Evolutionary conservation across 2,888 invertebrate species (phyloP).

Genomic region (Chorisops tibialis): DNA sequence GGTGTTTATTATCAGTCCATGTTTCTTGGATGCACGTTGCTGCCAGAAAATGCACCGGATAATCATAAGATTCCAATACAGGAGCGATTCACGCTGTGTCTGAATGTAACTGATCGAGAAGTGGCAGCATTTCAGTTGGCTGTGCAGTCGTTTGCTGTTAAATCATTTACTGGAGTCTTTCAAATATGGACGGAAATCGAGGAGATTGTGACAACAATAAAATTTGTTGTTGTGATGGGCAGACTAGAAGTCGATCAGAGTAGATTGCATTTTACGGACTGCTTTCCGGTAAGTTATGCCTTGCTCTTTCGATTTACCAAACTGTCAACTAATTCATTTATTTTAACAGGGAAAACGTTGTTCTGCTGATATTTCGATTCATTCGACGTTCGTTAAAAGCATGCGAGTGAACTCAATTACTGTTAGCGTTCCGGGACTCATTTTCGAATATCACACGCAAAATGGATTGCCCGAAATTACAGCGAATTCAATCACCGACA

Average conservation of each 20-base stretch:
- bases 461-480: conserved; percentile 51
- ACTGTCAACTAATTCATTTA: not conserved
- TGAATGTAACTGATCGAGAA: conserved; percentile 35
- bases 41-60: not conserved
- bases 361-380: conserved; percentile 70
- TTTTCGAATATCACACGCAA: conserved; percentile 53
- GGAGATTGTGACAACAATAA: conserved; percentile 66
- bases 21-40: conserved; percentile 59
- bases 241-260: conserved; percentile 66
- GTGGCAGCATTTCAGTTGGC: conserved; percentile 60
- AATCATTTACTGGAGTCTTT: conserved; percentile 65
- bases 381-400: conserved; percentile 74
- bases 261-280: conserved; percentile 68
- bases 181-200: conserved; percentile 71
- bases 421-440: conserved; percentile 62
- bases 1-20: conserved; percentile 46
- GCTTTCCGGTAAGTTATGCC: conserved; percentile 70
- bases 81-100: conserved; percentile 30
- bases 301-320: not conserved
- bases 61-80: not conserved
- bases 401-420: conserved; percentile 65
- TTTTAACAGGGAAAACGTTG: conserved; percentile 71
- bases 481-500: conserved; percentile 54
- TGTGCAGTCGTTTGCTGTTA: conserved; percentile 65
- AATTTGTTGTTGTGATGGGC: conserved; percentile 72